Evolutionary conservation across 2,888 invertebrate species (phyloP).

Genomic region (Sylvicola fuscatus): DNA sequence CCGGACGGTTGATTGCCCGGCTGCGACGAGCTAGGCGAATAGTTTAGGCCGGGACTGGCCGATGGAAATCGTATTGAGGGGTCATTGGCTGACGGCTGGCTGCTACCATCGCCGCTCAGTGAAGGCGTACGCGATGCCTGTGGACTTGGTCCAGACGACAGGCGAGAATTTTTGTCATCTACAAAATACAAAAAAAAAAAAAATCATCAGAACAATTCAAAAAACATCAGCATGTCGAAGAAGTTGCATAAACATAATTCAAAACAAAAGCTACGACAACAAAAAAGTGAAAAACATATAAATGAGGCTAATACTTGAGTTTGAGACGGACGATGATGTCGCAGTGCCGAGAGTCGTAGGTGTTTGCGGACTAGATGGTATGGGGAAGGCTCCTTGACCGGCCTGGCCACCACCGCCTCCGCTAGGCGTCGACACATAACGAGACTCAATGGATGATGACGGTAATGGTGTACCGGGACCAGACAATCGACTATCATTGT

Average conservation of each 20-base stretch:
- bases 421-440: background rate
- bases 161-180: conserved; percentile 25
- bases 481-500: too few species aligned
- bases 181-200: background rate
- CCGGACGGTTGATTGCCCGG: conserved; percentile 10
- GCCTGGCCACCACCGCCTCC: conserved; percentile 2
- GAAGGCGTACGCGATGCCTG: conserved; percentile 17
- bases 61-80: conserved; percentile 16
- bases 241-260: too few species aligned
- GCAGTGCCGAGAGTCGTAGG: conserved; percentile 9
- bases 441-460: too few species aligned
- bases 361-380: conserved; percentile 28
- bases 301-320: conserved; percentile 5
- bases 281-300: too few species aligned
- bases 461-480: too few species aligned
- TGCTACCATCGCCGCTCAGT: conserved; percentile 12
- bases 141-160: conserved; percentile 24
- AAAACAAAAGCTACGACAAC: too few species aligned
- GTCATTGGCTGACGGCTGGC: conserved; percentile 20
- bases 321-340: conserved; percentile 6
- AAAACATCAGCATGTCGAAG: background rate
- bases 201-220: background rate
- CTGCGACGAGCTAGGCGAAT: conserved; percentile 16
- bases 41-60: conserved; percentile 17
- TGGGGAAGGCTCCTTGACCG: conserved; percentile 20